Conservation (phyloP, 2,113 vertebrate genomes). For the Calyptomena viridis region DNA sequence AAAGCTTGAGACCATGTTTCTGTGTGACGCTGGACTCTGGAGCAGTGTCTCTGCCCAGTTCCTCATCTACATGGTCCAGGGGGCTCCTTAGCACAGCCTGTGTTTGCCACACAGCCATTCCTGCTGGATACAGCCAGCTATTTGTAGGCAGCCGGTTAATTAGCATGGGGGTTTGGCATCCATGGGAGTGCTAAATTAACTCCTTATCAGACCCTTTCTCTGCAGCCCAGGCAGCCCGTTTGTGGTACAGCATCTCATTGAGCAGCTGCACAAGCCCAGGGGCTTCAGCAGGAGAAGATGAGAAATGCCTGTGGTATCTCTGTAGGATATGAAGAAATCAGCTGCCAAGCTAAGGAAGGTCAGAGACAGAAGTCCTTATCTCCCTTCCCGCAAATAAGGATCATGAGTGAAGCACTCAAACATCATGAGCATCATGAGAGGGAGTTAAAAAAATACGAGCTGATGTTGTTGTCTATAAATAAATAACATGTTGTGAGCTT, state of each 20-base stretch:
- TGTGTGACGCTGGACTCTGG: background rate
- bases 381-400: conserved; percentile 15
- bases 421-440: background rate
- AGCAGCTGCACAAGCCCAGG: background rate
- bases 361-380: background rate
- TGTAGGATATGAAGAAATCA: background rate
- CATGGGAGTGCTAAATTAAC: background rate
- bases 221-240: background rate
- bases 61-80: too few species aligned
- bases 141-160: accelerated
- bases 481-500: background rate
- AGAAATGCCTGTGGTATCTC: background rate
- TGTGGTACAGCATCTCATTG: background rate
- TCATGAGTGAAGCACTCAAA: conserved; percentile 27
- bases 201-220: background rate
- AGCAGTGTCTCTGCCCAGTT: background rate
- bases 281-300: background rate
- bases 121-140: background rate
- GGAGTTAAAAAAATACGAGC: background rate
- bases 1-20: background rate
- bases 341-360: background rate
- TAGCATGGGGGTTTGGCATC: background rate
- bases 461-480: background rate
- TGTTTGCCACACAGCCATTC: background rate
- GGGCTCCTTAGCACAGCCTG: background rate